Evolutionary conservation across 2,888 invertebrate species (phyloP), one percentile per base, ranked within the genome.

Genomic region (Neocrepidodera transversa): DNA sequence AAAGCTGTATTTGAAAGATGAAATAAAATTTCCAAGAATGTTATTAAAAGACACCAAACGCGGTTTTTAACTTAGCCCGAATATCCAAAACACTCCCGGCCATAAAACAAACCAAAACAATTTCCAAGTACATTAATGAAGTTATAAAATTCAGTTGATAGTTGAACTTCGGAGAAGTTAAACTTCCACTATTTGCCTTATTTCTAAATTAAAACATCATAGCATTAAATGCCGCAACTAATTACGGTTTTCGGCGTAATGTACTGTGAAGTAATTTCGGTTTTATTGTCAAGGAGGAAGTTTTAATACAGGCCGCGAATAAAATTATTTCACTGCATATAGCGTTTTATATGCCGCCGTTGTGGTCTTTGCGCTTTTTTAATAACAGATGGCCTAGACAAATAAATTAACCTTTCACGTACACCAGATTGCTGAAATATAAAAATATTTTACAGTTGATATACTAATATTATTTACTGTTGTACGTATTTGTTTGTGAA

Each of bases 251-350:
- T 53, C 55, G 45, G 57, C 51, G 64, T 67, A 68, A 68, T 68
- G 68, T 68, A 65, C 52, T 57, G 66, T 63, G 56, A 67, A 65
- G 60, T 68, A 65, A 65, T 68, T 64, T 58, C 60, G 65, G 65
- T 68, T 68, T 67, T 68, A 67, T 68, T 68, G 65, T 68, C 66
- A 63, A 68, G 62, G 60, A 57, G 61, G 58, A 60, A 65, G 64
- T 65, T 67, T 63, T 64, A 67, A 65, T 66, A 63, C 61, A 30
- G 55, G 54, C 47, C 42, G 23, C 45, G 55, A 65, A 63, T 60
- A 57, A 62, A 63, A 63, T 65, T 65, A 63, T 65, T 45, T 52
- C 50, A 32, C 63, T 61, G 58, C 63, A 54, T 60, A 45, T 28
- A 42, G 32, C 51, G 45, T 51, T 62, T n/a, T 55, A 53, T 62